These are phyloP conservation scores for Aphaenogaster floridana DNA, from an alignment of 1,140 invertebrate species.

Conservation along the genomic window DNA sequence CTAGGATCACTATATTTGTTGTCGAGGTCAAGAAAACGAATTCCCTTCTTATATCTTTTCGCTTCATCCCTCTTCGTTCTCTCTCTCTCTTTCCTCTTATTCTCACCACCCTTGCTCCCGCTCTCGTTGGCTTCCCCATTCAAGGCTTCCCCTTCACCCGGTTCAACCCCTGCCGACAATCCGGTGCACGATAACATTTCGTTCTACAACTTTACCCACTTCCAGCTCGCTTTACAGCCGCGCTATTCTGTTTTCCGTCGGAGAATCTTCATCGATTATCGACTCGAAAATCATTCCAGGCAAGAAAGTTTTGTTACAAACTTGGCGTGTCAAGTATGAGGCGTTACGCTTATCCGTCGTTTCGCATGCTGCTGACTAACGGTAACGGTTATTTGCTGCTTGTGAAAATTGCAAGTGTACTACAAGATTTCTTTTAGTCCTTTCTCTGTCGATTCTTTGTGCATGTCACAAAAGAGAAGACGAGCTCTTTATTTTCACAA, in stretches of 20 bases:
- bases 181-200: slow-evolving; percentile 85
- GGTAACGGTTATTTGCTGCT: slow-evolving; percentile 31
- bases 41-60: slow-evolving; percentile 75
- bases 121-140: slow-evolving; percentile 81
- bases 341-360: slow-evolving; percentile 43
- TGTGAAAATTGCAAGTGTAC: not conserved
- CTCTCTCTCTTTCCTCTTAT: slow-evolving; percentile 74
- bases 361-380: slow-evolving; percentile 16
- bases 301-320: slow-evolving; percentile 68
- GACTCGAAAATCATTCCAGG: slow-evolving; percentile 66
- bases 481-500: not conserved
- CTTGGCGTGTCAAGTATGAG: slow-evolving; percentile 68
- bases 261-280: slow-evolving; percentile 75
- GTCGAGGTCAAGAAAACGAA: slow-evolving; percentile 85
- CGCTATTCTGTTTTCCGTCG: slow-evolving; percentile 66
- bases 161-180: slow-evolving; percentile 81
- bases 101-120: slow-evolving; percentile 60
- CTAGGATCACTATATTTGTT: slow-evolving; percentile 72
- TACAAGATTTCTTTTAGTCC: not conserved
- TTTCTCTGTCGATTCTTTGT: not conserved
- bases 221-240: slow-evolving; percentile 79
- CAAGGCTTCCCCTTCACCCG: slow-evolving; percentile 81
- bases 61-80: slow-evolving; percentile 69
- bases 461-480: not conserved
- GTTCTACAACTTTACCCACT: slow-evolving; percentile 84